phyloP scores from a whole-genome alignment of 2,888 invertebrate genomes.

The Tenthredo amoena region DNA sequence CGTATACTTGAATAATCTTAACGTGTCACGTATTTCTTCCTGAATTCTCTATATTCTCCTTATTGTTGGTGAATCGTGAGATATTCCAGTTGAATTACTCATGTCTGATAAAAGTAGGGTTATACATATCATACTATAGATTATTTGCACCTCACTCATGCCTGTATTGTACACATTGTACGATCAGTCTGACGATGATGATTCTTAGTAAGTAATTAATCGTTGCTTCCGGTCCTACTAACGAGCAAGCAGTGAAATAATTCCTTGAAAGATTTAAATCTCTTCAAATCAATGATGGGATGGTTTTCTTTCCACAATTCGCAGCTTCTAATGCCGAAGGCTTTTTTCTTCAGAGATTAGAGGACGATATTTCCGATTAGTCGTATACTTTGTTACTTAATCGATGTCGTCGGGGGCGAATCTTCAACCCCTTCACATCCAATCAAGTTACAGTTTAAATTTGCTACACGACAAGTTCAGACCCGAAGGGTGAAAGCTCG shows the following conservation, averaged over 20 bases:
- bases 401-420: not conserved
- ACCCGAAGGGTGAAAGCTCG: not conserved
- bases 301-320: not conserved
- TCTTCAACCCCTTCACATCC: not conserved
- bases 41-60: not conserved
- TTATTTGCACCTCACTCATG: conserved; percentile 1
- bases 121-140: not conserved
- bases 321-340: not conserved
- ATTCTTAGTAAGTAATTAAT: conserved; percentile 8
- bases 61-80: conserved; percentile 21
- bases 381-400: not conserved
- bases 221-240: not conserved
- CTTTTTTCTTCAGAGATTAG: not conserved
- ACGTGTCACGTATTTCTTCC: not conserved
- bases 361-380: not conserved
- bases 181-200: not conserved
- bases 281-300: not conserved
- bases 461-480: not conserved
- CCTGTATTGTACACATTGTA: conserved; percentile 1
- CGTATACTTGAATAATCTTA: not conserved
- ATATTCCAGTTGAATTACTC: conserved; percentile 26
- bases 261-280: not conserved
- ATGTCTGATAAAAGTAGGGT: not conserved
- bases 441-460: not conserved
- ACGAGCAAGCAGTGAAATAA: not conserved